phyloP scores from a whole-genome alignment of 2,888 invertebrate species.

The Sepioteuthis lessoniana region DNA sequence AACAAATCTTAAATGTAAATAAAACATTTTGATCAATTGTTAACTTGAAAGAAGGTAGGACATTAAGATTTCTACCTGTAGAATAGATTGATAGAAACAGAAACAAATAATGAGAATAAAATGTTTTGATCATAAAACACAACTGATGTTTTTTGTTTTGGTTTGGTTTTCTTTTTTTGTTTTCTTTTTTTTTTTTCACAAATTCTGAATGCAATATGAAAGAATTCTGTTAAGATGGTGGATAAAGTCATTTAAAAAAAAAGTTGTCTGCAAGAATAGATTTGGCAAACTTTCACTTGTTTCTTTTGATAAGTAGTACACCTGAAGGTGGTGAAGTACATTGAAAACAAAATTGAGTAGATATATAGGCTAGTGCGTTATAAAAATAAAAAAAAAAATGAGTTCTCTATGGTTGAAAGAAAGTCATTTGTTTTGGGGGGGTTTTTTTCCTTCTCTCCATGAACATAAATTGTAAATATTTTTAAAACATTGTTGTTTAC shows the following conservation, averaged over 20 bases:
- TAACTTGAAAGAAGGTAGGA: too few relatives aligned
- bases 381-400: too few relatives aligned
- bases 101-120: too few relatives aligned
- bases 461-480: neutral
- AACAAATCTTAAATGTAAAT: too few relatives aligned
- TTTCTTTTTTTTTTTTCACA: too few relatives aligned
- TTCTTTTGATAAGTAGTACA: neutral
- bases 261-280: neutral
- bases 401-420: neutral
- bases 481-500: neutral
- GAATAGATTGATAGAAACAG: too few relatives aligned
- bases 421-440: neutral
- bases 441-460: neutral
- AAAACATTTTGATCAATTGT: too few relatives aligned
- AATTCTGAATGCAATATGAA: too few relatives aligned
- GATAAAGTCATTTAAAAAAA: neutral
- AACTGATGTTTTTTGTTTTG: too few relatives aligned
- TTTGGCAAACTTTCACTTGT: neutral
- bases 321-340: neutral
- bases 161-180: too few relatives aligned
- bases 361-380: neutral
- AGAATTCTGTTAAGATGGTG: neutral
- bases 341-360: neutral
- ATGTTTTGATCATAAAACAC: too few relatives aligned
- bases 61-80: too few relatives aligned